A percentile compares a stretch with the other conserved stretches of the same genome.
Evolutionary conservation across 37 sponge, comb jelly and placozoan species (phyloP).

Genomic region (Tethya wilhelma): DNA sequence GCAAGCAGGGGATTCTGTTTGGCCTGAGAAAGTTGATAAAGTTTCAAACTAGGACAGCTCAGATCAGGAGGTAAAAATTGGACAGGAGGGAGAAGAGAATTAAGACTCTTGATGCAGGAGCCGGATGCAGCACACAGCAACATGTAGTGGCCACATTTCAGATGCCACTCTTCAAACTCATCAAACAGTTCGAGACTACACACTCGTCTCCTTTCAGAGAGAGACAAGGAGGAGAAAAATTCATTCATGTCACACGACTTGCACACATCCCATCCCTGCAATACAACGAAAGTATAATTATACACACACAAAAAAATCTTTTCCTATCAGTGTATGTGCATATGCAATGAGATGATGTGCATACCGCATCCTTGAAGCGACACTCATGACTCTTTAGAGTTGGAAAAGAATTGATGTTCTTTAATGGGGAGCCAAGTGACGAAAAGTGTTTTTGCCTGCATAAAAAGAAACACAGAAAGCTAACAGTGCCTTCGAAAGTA

Average conservation of each 20-base stretch:
- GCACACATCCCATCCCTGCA: conserved; percentile 66
- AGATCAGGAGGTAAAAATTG: too few species aligned
- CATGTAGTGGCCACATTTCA: conserved; percentile 84
- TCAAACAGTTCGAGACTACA: conserved; percentile 79
- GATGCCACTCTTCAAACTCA: conserved; percentile 89
- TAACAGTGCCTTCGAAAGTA: too few species aligned
- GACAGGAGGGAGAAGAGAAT: too few species aligned
- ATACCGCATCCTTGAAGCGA: conserved; percentile 49
- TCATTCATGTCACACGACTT: conserved; percentile 76
- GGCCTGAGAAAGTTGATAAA: too few species aligned
- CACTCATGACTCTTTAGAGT: conserved; percentile 30
- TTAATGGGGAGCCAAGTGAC: conserved; percentile 58
- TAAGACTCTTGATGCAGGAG: too few species aligned
- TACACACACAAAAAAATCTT: background rate
- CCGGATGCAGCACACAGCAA: conserved; percentile 41
- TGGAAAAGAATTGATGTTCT: conserved; percentile 43
- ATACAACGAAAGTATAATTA: background rate
- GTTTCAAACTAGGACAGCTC: too few species aligned
- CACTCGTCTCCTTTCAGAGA: conserved; percentile 41
- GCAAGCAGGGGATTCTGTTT: too few species aligned
- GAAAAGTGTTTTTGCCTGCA: conserved; percentile 58
- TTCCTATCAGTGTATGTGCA: background rate
- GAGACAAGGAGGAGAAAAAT: conserved; percentile 41
- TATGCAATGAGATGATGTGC: background rate
- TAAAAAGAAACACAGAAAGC: conserved; percentile 13